Percentiles rank a stretch among this genome's conserved stretches.
Evolutionary conservation across 2,113 vertebrate genomes (phyloP).

Genomic region (Callipepla californica): DNA sequence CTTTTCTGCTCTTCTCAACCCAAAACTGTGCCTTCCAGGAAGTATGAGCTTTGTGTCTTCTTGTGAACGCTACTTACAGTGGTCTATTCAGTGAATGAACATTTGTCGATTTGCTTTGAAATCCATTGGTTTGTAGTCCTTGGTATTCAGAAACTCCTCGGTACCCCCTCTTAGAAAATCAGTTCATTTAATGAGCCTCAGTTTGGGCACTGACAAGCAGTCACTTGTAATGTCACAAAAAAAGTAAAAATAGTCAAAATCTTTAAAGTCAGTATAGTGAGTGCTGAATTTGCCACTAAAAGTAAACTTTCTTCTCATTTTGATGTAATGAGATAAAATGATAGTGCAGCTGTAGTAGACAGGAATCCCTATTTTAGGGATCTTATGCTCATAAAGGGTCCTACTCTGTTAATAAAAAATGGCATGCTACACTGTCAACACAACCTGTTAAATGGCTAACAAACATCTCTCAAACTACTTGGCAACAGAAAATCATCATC

Average conservation of each 20-base stretch:
- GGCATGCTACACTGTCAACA: neutral
- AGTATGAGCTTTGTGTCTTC: neutral
- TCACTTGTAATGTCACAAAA: neutral
- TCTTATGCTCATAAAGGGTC: neutral
- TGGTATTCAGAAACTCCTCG: neutral
- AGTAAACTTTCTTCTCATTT: constrained; percentile 3
- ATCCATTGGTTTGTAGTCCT: neutral
- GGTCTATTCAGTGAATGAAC: neutral
- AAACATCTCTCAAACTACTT: neutral
- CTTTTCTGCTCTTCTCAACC: neutral
- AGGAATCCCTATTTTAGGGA: neutral
- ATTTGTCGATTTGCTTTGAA: constrained; percentile 8
- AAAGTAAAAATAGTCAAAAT: neutral
- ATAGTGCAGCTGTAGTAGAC: neutral
- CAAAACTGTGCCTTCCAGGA: neutral
- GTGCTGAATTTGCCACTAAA: neutral
- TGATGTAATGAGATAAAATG: neutral
- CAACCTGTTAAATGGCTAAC: constrained; percentile 40
- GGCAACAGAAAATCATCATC: constrained; percentile 29
- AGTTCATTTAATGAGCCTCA: neutral
- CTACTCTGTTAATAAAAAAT: constrained; percentile 19
- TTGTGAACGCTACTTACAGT: neutral
- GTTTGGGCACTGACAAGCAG: neutral
- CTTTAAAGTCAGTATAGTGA: neutral
- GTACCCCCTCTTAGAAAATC: neutral